These are phyloP conservation scores for Eidolon dupreanum DNA, from an alignment of 2,797 vertebrate species.

Conservation along the genomic window DNA sequence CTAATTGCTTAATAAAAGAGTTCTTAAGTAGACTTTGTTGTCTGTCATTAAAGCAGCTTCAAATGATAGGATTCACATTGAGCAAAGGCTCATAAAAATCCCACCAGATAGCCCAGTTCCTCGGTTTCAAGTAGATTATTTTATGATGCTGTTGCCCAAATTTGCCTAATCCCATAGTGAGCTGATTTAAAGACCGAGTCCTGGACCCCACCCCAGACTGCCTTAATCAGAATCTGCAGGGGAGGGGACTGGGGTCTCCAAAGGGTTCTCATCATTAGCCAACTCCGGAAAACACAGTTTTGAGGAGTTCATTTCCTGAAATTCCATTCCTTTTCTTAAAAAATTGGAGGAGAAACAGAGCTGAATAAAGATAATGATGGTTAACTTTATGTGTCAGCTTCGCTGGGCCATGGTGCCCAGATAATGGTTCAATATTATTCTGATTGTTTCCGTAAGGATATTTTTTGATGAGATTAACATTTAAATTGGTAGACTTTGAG, in stretches of 20 bases:
- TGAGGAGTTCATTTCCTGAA: background rate
- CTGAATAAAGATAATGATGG: background rate
- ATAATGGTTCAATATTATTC: background rate
- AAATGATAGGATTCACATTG: background rate
- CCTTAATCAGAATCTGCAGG: background rate
- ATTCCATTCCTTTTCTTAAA: slow-evolving; percentile 12
- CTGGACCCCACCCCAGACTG: background rate
- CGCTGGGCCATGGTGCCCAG: background rate
- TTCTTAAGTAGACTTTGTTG: background rate
- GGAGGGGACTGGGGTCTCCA: background rate
- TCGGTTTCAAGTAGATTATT: background rate
- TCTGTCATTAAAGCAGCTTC: background rate
- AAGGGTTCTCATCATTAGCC: background rate
- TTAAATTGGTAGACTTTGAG: background rate
- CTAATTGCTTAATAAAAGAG: background rate
- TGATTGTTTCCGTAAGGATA: background rate
- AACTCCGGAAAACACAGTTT: background rate
- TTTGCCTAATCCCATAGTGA: background rate
- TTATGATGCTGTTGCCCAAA: background rate
- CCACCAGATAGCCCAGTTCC: background rate
- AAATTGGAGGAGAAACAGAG: background rate
- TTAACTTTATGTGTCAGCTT: background rate
- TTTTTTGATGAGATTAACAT: background rate
- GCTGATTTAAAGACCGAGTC: background rate
- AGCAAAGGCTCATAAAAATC: background rate